Percentiles rank a stretch among this genome's conserved stretches.
These are phyloP conservation scores for Prinia subflava DNA, from an alignment of 2,113 vertebrate species.

Conservation along the genomic window DNA sequence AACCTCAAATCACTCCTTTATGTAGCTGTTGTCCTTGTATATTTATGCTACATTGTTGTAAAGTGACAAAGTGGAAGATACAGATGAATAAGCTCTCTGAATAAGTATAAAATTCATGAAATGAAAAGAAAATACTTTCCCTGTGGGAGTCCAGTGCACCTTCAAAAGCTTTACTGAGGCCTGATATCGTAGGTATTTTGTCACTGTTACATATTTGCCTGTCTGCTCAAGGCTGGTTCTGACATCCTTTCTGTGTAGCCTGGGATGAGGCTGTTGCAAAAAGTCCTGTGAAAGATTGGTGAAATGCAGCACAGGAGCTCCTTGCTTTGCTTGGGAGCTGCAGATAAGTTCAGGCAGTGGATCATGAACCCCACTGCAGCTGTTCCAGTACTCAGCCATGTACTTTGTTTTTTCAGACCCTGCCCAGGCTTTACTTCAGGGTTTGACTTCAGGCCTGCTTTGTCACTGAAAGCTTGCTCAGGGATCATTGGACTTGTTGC, in stretches of 20 bases:
- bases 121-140: not conserved
- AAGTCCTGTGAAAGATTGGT: not conserved
- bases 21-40: not conserved
- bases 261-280: not conserved
- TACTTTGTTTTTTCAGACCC: not conserved
- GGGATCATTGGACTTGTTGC: too few relatives aligned
- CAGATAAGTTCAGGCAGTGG: not conserved
- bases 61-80: not conserved
- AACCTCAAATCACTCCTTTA: not conserved
- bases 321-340: not conserved
- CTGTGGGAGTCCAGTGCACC: not conserved
- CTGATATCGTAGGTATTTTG: not conserved
- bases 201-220: not conserved
- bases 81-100: not conserved
- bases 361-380: not conserved
- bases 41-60: not conserved
- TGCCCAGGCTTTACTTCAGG: not conserved
- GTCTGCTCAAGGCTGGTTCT: not conserved
- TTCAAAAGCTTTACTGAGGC: not conserved
- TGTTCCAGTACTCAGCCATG: not conserved
- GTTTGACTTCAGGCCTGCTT: not conserved
- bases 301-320: not conserved
- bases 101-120: not conserved
- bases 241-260: fast-evolving
- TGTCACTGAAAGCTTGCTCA: not conserved